Evolutionary conservation across 2,888 invertebrate genomes (phyloP), one percentile per base, ranked within the genome.

Genomic region (Polia nebulosa): DNA sequence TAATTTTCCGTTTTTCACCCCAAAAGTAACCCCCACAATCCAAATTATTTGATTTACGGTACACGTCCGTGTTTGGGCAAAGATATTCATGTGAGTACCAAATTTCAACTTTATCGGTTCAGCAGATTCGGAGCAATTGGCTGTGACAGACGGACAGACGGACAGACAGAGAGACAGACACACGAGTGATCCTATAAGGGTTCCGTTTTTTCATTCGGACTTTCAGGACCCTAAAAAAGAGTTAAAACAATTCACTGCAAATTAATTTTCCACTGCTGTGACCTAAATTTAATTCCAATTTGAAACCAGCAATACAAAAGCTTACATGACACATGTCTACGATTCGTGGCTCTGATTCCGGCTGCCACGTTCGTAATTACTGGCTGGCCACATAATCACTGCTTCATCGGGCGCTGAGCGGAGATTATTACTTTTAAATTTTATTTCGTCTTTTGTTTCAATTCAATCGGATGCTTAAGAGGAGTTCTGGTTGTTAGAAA

Each of bases 391-490:
- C 56, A 60, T 52, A 56, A 76, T 72, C 25, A 41, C 57, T 25
- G 27, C 9, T 32, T 17, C 44, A 22, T 67, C 22, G 17, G n/a
- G 13, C 20, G 20, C 17, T 39, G 15, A 7, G 20, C 39, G 32
- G 20, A 27, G 76, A 56, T 56, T 60, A 68, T 56, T 56, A 68
- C 69, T 75, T 68, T 68, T 68, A 39, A 45, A 52, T 76, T 59
- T 17, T 20, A 63, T n/a, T 53, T 39, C 15, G 22, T 8, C 36
- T 67, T 51, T 68, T 59, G 55, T 75, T 75, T 66, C n/a, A 1
- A 55, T 59, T 55, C 27, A 15, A 76, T 34, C 27, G 15, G 9
- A 55, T 49, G 58, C 20, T 36, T 27, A 22, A 29, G 29, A 20
- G n/a, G 13, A 70, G 22, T 56, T 36, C 20, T 20, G 6, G n/a